phyloP scores from a whole-genome alignment of 2,888 invertebrate species.

The Sepiola atlantica region DNA sequence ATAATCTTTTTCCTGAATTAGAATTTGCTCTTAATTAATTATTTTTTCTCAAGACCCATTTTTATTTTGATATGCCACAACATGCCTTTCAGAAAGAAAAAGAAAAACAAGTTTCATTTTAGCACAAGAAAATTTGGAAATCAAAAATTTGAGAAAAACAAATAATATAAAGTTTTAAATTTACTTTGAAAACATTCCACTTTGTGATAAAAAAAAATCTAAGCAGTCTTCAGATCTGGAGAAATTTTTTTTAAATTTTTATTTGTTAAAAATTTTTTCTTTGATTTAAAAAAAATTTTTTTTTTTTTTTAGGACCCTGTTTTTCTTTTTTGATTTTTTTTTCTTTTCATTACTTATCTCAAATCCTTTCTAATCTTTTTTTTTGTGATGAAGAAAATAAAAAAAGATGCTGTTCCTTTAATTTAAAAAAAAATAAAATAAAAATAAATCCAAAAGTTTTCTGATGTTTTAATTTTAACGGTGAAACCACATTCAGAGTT shows the following conservation, averaged over 20 bases:
- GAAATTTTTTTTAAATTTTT: background rate
- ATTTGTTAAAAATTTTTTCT: no score
- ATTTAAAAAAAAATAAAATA: background rate
- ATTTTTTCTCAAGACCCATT: background rate
- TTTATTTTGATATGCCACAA: slow-evolving; percentile 3
- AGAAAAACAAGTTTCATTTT: background rate
- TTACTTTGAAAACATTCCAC: slow-evolving; percentile 22
- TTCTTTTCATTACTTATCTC: background rate
- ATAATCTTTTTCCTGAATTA: background rate
- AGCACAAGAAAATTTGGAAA: background rate
- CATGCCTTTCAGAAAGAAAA: background rate
- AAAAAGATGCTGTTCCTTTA: slow-evolving; percentile 1
- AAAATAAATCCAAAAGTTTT: background rate
- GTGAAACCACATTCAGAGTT: background rate
- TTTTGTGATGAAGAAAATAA: slow-evolving; percentile 2
- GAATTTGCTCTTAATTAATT: background rate
- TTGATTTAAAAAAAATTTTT: no score
- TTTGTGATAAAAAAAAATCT: background rate
- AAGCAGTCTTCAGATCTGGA: background rate
- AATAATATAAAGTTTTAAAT: background rate
- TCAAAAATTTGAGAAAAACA: background rate
- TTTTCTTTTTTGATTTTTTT: no score
- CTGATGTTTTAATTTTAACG: background rate
- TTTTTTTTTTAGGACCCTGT: background rate
- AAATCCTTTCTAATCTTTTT: background rate